Evolutionary conservation across 1,140 invertebrate species (phyloP).

Genomic region (Pachypeltis micranthus): DNA sequence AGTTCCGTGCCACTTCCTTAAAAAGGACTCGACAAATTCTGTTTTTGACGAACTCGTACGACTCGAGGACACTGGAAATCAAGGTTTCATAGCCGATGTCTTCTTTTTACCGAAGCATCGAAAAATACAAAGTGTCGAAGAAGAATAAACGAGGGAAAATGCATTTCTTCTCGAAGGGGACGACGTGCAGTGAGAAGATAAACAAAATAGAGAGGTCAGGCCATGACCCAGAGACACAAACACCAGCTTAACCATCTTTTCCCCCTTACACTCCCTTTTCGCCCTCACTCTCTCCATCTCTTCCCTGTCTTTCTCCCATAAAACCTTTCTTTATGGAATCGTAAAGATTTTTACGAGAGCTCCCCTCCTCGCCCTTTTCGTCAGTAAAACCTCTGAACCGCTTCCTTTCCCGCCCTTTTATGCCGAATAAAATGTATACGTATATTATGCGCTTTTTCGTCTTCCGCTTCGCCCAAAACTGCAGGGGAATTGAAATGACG

Average conservation of each 20-base stretch:
- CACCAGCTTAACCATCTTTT: no score
- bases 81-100: not conserved
- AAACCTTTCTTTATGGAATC: not conserved
- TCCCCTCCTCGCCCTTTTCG: not conserved
- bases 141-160: not conserved
- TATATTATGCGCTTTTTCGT: not conserved
- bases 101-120: not conserved
- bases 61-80: not conserved
- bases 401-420: not conserved
- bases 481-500: not conserved
- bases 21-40: no score
- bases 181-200: not conserved
- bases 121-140: not conserved
- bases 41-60: no score
- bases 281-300: no score
- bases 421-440: not conserved
- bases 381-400: not conserved
- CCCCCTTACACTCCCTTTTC: no score
- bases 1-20: no score
- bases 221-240: slow-evolving; percentile 7
- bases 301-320: not conserved
- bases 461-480: not conserved
- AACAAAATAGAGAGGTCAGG: slow-evolving; percentile 1
- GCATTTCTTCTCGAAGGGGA: not conserved
- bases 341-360: not conserved